These are phyloP conservation scores for Drosophila paulistorum DNA, from an alignment of 1,140 invertebrate species.

Conservation along the genomic window DNA sequence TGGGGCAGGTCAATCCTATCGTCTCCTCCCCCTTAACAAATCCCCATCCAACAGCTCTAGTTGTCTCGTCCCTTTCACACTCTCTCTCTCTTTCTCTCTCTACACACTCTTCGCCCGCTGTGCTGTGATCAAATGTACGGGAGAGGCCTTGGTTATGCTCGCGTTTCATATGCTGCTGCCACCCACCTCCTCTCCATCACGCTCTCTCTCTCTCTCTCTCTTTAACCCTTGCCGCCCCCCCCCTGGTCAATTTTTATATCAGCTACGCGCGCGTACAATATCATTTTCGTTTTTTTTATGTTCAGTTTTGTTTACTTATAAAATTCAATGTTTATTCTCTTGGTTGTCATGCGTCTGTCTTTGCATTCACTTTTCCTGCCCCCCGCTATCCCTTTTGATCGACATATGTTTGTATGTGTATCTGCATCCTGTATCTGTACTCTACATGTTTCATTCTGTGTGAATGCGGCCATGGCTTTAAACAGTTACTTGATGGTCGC, in stretches of 20 bases:
- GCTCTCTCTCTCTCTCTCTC: background rate
- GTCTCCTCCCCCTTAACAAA: background rate
- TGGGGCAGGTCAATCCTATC: slow-evolving; percentile 10
- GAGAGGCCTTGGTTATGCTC: slow-evolving; percentile 5
- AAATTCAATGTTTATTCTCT: slow-evolving; percentile 67
- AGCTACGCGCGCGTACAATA: slow-evolving; percentile 63
- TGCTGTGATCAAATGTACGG: background rate
- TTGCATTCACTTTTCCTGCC: slow-evolving; percentile 2
- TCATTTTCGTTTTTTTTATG: slow-evolving; percentile 38
- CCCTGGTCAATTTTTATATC: slow-evolving; percentile 37
- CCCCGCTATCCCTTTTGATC: background rate
- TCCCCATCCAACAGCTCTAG: background rate
- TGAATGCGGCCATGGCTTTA: too few relatives aligned
- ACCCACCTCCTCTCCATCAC: background rate
- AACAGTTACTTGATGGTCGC: too few relatives aligned
- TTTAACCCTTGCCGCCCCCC: too few relatives aligned
- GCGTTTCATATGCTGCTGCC: background rate
- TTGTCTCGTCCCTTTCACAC: background rate
- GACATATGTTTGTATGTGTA: slow-evolving; percentile 9
- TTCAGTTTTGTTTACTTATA: slow-evolving; percentile 52
- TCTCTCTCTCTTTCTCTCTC: background rate
- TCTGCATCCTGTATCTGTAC: too few relatives aligned
- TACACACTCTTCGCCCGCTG: background rate
- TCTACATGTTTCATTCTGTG: too few relatives aligned
- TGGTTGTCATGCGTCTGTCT: slow-evolving; percentile 40